Conservation (phyloP, 2,113 vertebrate genomes). For the Halcyon senegalensis region DNA sequence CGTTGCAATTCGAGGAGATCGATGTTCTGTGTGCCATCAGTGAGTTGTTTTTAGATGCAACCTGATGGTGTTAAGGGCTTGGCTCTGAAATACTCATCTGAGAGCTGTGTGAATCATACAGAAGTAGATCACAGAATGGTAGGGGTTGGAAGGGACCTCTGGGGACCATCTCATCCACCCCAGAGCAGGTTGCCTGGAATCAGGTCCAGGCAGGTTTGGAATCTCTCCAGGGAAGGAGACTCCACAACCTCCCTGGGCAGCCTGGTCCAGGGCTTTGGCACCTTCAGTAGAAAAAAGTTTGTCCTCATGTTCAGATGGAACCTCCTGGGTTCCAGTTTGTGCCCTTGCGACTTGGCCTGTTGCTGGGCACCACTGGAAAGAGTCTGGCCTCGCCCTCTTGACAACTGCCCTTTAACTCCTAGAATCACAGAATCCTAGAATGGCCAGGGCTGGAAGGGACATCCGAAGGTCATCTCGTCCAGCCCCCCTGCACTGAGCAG, state of each 20-base stretch:
- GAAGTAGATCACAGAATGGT: not conserved
- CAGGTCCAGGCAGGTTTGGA: too few relatives aligned
- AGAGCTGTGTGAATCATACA: not conserved
- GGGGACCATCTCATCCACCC: too few relatives aligned
- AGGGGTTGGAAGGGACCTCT: too few relatives aligned
- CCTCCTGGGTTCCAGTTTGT: not conserved
- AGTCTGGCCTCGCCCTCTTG: not conserved
- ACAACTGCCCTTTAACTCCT: not conserved
- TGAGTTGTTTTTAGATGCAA: fast-evolving
- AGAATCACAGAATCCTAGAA: too few relatives aligned
- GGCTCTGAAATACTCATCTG: too few relatives aligned
- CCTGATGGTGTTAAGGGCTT: not conserved
- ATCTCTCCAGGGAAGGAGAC: too few relatives aligned
- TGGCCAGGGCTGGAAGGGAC: too few relatives aligned
- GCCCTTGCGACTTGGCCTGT: too few relatives aligned
- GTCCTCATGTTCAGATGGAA: not conserved
- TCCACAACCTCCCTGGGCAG: too few relatives aligned
- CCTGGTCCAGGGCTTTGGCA: not conserved
- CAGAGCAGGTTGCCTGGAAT: too few relatives aligned
- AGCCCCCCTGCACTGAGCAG: too few relatives aligned
- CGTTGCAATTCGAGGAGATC: fast-evolving
- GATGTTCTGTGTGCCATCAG: fast-evolving
- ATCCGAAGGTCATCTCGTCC: too few relatives aligned
- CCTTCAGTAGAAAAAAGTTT: not conserved
- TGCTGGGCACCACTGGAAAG: not conserved